A percentile compares a stretch with the other conserved stretches of the same genome.
These are phyloP conservation scores for Cyphomyrus discorhynchus DNA, from an alignment of 2,113 vertebrate genomes.

Conservation along the genomic window DNA sequence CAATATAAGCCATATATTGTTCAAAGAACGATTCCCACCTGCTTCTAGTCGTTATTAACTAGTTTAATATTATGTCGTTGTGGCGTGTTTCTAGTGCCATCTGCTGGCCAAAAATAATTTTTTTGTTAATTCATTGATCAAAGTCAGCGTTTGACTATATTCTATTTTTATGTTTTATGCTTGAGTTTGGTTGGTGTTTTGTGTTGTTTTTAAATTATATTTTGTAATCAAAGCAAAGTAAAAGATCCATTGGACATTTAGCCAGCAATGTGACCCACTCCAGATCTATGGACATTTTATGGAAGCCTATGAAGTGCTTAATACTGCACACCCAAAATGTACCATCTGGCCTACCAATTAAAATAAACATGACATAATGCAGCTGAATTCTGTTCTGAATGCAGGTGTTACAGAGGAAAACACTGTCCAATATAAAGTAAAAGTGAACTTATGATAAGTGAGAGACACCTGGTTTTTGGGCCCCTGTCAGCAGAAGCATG, in stretches of 20 bases:
- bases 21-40: not conserved
- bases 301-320: not conserved
- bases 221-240: not conserved
- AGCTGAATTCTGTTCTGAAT: not conserved
- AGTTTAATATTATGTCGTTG: not conserved
- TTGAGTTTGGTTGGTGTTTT: not conserved
- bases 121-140: not conserved
- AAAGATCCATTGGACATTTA: not conserved
- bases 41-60: not conserved
- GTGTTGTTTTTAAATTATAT: not conserved
- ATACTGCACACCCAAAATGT: not conserved
- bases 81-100: constrained; percentile 54
- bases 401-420: not conserved
- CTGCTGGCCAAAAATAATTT: constrained; percentile 39
- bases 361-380: not conserved
- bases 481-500: constrained; percentile 4
- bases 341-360: not conserved
- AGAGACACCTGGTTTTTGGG: not conserved
- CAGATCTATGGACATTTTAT: not conserved
- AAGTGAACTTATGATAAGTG: not conserved
- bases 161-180: not conserved
- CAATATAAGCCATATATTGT: constrained; percentile 6
- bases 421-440: not conserved
- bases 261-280: not conserved
- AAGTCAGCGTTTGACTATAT: not conserved